Base-by-base conservation (phyloP, 2,797 vertebrate species). In the Phrynocephalus guinanensis region DNA sequence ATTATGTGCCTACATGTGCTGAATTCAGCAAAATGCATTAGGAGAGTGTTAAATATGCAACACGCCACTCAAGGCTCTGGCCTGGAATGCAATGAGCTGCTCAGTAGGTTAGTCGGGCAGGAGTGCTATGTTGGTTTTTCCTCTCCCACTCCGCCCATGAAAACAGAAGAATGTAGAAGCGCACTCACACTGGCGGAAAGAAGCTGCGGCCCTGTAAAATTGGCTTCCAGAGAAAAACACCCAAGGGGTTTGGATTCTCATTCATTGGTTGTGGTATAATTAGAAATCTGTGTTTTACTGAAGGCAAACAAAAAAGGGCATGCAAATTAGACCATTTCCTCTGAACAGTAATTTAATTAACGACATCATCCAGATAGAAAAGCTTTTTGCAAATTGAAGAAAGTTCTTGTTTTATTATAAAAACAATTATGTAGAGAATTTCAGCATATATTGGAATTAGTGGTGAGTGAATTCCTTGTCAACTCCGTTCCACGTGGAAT, bases 31-130 rank as follows among this genome's bases (percentile, higher is more conserved):
- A 73, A 86, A 81, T 66, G 16, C 78, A 80, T 86, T 81, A 71
- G 78, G 70, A 33, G 85, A 75, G 79, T 70, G 67, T 85, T 85
- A 85, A 85, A 85, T 70, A 79, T 85, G 63, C 76, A 85, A 48
- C 18, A 79, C 16, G 63, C 56, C 24, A 48, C 79, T 48, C 24
- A 44, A 56, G 9, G 33, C 33, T 44, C 15, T 66, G 56, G 79
- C 26, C 70, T 81, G 18, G 85, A 81, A 81, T 24, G 26, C 38
- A 73, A 70, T 26, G 20, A 73, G n/a, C 6, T 30, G 84, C 38
- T 86, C 79, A 73, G 50, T 75, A 86, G 85, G 79, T 73, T 81
- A 81, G 78, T 80, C 26, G 79, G 85, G 22, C 76, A 79, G 85
- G 68, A 86, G 85, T 8, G 20, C 75, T 26, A 1, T 71, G 85